Percentiles rank a stretch among this genome's conserved stretches.
Evolutionary conservation across 2,113 vertebrate genomes (phyloP).

Genomic region (Xenus cinereus): DNA sequence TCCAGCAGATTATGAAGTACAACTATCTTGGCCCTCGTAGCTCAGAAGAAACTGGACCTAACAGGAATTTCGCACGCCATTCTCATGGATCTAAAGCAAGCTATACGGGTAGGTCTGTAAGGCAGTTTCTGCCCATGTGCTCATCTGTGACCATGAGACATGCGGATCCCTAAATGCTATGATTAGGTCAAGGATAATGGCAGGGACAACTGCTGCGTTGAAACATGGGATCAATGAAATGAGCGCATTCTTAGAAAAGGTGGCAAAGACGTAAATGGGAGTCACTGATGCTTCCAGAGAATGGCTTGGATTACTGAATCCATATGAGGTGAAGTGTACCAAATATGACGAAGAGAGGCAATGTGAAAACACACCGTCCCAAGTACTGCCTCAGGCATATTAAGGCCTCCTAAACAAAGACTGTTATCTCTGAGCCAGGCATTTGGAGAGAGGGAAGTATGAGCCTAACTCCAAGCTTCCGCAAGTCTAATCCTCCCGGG

Average conservation of each 20-base stretch:
- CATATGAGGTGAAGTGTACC: neutral
- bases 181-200: constrained; percentile 69
- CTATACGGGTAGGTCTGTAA: neutral
- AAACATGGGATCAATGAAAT: constrained; percentile 49
- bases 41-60: constrained; percentile 70
- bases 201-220: constrained; percentile 62
- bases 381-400: neutral
- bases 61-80: constrained; percentile 59
- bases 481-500: constrained; percentile 6
- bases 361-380: neutral
- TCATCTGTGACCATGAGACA: constrained; percentile 32
- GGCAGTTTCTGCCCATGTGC: constrained; percentile 38
- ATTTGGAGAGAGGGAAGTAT: neutral
- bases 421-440: neutral
- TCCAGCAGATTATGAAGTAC: constrained; percentile 69
- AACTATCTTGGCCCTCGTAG: constrained; percentile 56
- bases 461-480: constrained; percentile 3
- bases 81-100: constrained; percentile 43
- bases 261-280: constrained; percentile 47
- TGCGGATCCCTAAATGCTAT: constrained; percentile 11
- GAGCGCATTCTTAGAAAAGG: constrained; percentile 34
- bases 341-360: neutral
- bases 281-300: neutral
- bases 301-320: constrained; percentile 28
- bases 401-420: neutral